Conservation (phyloP, 2,113 vertebrate genomes). For the Calypte anna region DNA sequence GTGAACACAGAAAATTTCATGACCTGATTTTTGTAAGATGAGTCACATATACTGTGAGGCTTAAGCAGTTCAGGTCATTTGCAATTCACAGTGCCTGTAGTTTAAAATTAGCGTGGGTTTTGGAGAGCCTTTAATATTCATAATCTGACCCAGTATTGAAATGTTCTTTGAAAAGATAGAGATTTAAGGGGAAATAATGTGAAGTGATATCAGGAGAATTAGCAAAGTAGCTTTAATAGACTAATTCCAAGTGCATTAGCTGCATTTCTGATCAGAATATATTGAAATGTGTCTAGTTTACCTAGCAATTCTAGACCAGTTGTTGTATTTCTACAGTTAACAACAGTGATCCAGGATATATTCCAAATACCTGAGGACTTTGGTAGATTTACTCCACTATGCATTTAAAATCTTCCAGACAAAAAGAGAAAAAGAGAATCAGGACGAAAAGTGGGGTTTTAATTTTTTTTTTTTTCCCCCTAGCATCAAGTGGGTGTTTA, state of each 20-base stretch:
- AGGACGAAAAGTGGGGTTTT: background rate
- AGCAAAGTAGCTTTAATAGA: constrained; percentile 54
- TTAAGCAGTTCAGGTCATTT: constrained; percentile 61
- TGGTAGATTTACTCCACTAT: background rate
- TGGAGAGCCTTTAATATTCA: constrained; percentile 71
- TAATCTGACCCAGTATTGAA: constrained; percentile 76
- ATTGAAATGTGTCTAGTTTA: constrained; percentile 20
- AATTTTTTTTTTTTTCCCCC: too few species aligned
- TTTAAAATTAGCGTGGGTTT: constrained; percentile 72
- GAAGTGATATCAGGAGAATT: constrained; percentile 72
- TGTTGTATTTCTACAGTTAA: constrained; percentile 34
- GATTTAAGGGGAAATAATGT: constrained; percentile 66
- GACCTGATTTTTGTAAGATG: constrained; percentile 49
- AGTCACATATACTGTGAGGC: constrained; percentile 22
- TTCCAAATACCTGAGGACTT: background rate
- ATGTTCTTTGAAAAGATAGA: constrained; percentile 68
- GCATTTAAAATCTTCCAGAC: background rate
- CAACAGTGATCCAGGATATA: constrained; percentile 30
- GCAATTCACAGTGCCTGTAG: constrained; percentile 46
- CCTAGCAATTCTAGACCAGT: constrained; percentile 12
- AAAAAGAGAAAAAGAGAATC: background rate
- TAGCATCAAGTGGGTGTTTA: background rate
- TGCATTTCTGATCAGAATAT: constrained; percentile 65
- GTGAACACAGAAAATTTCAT: constrained; percentile 31
- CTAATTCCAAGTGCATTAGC: constrained; percentile 62